phyloP scores from a whole-genome alignment of 2,888 invertebrate genomes.

The Zaprionus lineosus region DNA sequence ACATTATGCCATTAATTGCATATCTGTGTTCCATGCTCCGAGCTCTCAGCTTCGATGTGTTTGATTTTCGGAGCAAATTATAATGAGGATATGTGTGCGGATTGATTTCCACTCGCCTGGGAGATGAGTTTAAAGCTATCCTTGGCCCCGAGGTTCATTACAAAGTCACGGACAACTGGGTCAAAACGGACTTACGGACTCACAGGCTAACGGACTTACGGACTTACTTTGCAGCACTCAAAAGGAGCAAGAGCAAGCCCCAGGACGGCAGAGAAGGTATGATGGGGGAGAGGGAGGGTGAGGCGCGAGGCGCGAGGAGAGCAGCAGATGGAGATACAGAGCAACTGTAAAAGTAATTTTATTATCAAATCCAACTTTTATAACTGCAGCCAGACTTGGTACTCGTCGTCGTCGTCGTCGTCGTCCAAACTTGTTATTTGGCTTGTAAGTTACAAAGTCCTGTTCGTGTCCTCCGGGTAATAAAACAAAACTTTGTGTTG shows the following conservation, averaged over 20 bases:
- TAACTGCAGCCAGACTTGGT: constrained; percentile 58
- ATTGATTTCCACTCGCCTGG: constrained; percentile 58
- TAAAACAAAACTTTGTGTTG: constrained; percentile 77
- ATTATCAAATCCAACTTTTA: constrained; percentile 77
- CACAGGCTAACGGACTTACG: constrained; percentile 60
- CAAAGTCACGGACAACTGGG: constrained; percentile 69
- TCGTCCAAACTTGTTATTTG: constrained; percentile 74
- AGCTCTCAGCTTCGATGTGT: too few relatives aligned
- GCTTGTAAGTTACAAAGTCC: constrained; percentile 77
- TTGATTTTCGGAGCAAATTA: constrained; percentile 37
- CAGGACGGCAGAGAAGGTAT: constrained; percentile 6
- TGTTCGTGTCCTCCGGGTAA: constrained; percentile 76
- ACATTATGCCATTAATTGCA: constrained; percentile 68
- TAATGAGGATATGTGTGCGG: constrained; percentile 20
- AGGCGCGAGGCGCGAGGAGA: constrained; percentile 5
- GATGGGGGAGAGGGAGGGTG: neutral
- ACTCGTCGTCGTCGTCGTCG: constrained; percentile 18
- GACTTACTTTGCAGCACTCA: constrained; percentile 32
- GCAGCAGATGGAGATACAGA: constrained; percentile 13
- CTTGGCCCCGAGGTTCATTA: constrained; percentile 56
- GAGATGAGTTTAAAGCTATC: constrained; percentile 10
- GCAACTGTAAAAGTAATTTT: constrained; percentile 73
- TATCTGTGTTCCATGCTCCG: constrained; percentile 56
- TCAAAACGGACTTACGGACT: constrained; percentile 63
- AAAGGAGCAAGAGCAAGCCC: neutral